Evolutionary conservation across 2,888 invertebrate genomes (phyloP), one percentile per base, ranked within the genome.

Genomic region (Hirtodrosophila duncani): DNA sequence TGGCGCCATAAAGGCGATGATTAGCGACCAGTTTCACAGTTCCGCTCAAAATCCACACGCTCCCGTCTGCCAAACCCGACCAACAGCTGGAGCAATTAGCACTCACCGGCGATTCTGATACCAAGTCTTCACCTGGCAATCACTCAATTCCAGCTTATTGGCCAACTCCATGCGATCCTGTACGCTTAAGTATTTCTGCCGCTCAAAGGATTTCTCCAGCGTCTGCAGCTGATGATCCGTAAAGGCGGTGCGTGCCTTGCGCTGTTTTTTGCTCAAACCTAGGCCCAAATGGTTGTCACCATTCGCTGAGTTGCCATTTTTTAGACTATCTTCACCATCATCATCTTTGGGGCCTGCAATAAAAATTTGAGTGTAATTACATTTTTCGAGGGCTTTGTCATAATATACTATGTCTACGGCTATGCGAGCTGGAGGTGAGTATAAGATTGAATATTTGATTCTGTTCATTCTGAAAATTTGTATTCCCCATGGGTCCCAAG

Each of bases 81-180:
- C 31, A 33, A 9, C 10, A 8, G 23, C 6, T 13, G 36, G 36
- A 18, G 20, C 27, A 62, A 42, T 51, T 57, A 66, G 44, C 18
- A 67, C 91, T 90, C 87, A 97, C 98, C 98, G 92, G 90, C 99
- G 90, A 88, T 99, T 99, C 88, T 99, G 98, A 88, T 99, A 99
- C 98, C 99, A 99, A 81, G 99, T 99, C 89, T 99, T 99, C 86
- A 99, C 99, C 90, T 99, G 99, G 43, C 99, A 99, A 88, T 99
- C 99, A 29, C 97, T 97, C 63, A 99, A 91, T 83, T 96, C 95
- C 80, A 99, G 89, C 88, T 96, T 96, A 55, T 96, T 95, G 2
- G 99, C 99, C 82, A 99, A 88, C 88, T 99, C 99, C 97, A 99
- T 97, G 78, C 99, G 91, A 87, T 99, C 98, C 87, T 98, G 98